Conservation (phyloP, 1,140 invertebrate species). For the Drosophila nigromelanica region DNA sequence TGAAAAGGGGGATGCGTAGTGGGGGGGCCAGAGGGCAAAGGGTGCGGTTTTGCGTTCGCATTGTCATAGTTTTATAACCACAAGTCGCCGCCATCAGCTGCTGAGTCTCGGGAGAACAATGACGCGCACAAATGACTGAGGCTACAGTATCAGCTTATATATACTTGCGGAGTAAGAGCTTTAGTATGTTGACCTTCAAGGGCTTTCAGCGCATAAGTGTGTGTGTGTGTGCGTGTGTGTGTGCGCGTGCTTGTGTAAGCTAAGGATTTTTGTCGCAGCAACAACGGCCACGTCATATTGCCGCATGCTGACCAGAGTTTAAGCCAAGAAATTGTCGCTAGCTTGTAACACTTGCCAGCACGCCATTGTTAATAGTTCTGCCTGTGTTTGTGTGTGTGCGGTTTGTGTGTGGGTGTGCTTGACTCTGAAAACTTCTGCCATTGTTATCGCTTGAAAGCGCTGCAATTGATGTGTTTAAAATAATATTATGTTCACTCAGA, state of each 20-base stretch:
- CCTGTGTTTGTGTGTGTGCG: conserved; percentile 3
- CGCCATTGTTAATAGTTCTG: conserved; percentile 23
- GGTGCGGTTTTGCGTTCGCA: background rate
- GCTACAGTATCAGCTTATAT: conserved; percentile 19
- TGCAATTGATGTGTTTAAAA: conserved; percentile 49
- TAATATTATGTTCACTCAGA: conserved; percentile 60
- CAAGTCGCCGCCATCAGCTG: conserved; percentile 22
- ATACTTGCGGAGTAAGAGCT: conserved; percentile 20
- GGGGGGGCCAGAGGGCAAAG: background rate
- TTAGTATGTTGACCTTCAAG: conserved; percentile 54
- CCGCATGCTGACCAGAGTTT: conserved; percentile 30
- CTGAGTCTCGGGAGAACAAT: conserved; percentile 14
- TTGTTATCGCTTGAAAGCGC: conserved; percentile 33
- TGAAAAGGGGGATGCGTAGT: too few species aligned
- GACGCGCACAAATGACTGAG: conserved; percentile 39
- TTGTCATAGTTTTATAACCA: conserved; percentile 51
- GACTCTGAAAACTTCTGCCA: conserved; percentile 43
- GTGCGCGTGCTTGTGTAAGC: background rate
- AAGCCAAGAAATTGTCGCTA: conserved; percentile 38
- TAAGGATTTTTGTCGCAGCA: background rate
- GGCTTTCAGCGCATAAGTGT: conserved; percentile 15
- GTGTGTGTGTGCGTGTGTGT: background rate
- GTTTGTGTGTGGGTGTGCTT: conserved; percentile 1
- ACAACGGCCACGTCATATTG: conserved; percentile 55
- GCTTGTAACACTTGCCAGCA: conserved; percentile 41